Evolutionary conservation across 2,797 vertebrate genomes (phyloP).

Genomic region (Hydrocynus forskahlii): DNA sequence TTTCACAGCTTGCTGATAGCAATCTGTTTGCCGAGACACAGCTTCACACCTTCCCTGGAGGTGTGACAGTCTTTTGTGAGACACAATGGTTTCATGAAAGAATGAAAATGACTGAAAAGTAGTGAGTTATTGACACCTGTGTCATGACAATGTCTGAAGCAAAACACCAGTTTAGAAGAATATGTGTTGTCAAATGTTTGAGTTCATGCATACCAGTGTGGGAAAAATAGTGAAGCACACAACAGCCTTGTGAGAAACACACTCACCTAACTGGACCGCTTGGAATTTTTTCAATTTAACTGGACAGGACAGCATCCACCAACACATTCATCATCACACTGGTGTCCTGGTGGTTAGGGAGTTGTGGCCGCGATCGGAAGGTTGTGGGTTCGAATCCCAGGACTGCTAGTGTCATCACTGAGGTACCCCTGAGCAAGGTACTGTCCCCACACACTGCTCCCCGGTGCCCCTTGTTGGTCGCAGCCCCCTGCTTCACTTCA

Average conservation of each 20-base stretch:
- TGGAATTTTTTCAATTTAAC: not conserved
- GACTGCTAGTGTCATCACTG: no score
- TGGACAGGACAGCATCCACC: not conserved
- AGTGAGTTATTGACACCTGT: not conserved
- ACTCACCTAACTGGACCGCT: no score
- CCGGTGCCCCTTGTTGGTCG: no score
- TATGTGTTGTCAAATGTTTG: not conserved
- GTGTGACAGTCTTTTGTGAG: not conserved
- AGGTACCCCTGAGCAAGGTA: no score
- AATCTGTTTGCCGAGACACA: conserved; percentile 16
- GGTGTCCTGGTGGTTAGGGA: no score
- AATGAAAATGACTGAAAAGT: not conserved
- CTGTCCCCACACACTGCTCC: no score
- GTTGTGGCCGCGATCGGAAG: no score
- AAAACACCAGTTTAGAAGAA: not conserved
- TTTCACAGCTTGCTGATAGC: conserved; percentile 11
- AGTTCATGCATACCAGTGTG: not conserved
- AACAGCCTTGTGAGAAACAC: not conserved
- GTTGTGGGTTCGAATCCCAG: no score
- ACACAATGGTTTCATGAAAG: not conserved
- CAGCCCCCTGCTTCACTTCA: no score
- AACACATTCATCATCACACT: not conserved
- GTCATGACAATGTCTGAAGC: not conserved
- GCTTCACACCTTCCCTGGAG: not conserved
- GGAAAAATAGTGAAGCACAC: not conserved